Evolutionary conservation across 1,140 invertebrate genomes (phyloP), one percentile per base, ranked within the genome.

Genomic region (Kradibia gibbosae): DNA sequence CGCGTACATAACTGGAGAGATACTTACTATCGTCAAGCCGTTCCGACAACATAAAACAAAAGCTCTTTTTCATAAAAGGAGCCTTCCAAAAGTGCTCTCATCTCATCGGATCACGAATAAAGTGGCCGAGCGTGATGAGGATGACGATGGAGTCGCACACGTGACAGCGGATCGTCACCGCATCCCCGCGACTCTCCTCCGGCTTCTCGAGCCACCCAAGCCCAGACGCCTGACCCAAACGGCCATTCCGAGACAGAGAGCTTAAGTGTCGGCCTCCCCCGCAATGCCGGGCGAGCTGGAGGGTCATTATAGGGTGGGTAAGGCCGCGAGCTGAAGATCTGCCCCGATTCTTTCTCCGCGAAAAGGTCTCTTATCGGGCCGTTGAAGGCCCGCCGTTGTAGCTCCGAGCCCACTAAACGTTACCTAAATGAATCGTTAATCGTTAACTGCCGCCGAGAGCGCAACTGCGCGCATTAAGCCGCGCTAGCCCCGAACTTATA

Each of bases 401-500:
- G 8, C 50, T 50, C 45, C 78, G 39, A 67, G 70, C 76, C 84
- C 81, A 89, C 86, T 89, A 90, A 91, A 90, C 86, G 87, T 86
- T 90, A 77, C 85, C 86, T 90, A 90, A 91, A 91, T 91, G 89
- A 90, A 91, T 91, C 90, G 88, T 91, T 91, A 91, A 91, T 91
- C 88, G 89, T 90, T 90, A 90, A 91, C 87, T 87, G 86, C 87
- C 45, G 45, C 22, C n/a, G 65, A 0, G 20, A 28, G 17, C 34
- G 62, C 3, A n/a, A 0, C 57, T n/a, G 36, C 20, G 65, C 75
- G 85, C 85, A 85, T 88, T 87, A 89, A 72, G 50, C 48, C 36
- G 57, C 25, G 20, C 78, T 34, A 36, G 60, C 8, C 65, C 39
- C 45, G 83, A 10, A 80, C 87, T 87, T 81, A 82, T 87, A 86